Base-by-base conservation (phyloP, 2,113 vertebrate species). In the Chaenogobius annularis region DNA sequence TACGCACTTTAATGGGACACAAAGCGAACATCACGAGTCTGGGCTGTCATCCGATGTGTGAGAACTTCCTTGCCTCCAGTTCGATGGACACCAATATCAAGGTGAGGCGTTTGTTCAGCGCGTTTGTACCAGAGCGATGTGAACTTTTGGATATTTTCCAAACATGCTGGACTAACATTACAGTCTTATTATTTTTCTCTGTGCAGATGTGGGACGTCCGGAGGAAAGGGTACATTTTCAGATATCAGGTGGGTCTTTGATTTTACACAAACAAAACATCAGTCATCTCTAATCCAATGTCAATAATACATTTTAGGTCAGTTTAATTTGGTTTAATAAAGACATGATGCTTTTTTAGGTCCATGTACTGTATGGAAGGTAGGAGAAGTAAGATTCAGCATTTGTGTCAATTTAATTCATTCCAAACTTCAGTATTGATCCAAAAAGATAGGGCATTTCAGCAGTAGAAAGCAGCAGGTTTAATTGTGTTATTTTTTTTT, bases 41-140 rank as follows among this genome's bases (percentile, higher is more conserved):
- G 61, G 95, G 95, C 68, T 98, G 98, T 82, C 96, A 99, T 73
- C 97, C 98, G 0, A 96, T 94, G 13, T 35, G 26, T 7, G 95
- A 95, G 62, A 94, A 95, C 59, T 96, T 96, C 70, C 92, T 99
- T 40, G 97, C 96, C 12, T 99, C 96, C 0, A 95, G 97, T 12
- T 98, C 97, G 44, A 89, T 95, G 92, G 98, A 99, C 89, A 97
- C 96, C 0, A 97, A 95, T 77, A 96, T 99, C 77, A 99, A 99
- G 95, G 98, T 99, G 1, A 66, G n/a, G 31, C 7, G 14, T 23
- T 52, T 3, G 12, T 44, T 22, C 35, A 5, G 11, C 0, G 35
- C 14, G 13, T 11, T 43, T 19, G 31, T 26, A 26, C 13, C 5
- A 22, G n/a, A 12, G 54, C 5, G 2, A 55, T 22, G 7, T 22